Evolutionary conservation across 2,888 invertebrate genomes (phyloP).

Genomic region (Rhabditoides inermis): DNA sequence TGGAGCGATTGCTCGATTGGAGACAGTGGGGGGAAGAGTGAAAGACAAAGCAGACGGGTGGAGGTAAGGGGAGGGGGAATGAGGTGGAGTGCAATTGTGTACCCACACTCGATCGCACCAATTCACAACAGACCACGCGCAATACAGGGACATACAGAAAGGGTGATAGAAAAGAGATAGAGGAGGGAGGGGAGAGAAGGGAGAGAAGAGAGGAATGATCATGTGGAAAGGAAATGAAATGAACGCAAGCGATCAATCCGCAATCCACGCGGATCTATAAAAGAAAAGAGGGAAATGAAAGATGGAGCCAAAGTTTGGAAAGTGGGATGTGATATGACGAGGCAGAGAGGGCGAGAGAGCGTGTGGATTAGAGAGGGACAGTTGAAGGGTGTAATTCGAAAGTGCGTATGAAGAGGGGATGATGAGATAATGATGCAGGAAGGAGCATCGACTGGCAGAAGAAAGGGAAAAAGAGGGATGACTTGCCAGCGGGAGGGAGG

Average conservation of each 20-base stretch:
- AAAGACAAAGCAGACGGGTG: background rate
- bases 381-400: background rate
- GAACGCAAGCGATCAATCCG: too few relatives aligned
- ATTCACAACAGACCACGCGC: constrained; percentile 6
- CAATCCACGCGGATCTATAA: background rate
- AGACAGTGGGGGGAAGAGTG: background rate
- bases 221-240: constrained; percentile 2
- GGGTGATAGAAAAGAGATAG: constrained; percentile 8
- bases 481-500: too few relatives aligned
- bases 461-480: background rate
- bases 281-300: background rate
- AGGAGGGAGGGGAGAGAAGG: constrained; percentile 6
- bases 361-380: background rate
- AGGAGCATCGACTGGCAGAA: background rate
- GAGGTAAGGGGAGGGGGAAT: background rate
- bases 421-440: background rate
- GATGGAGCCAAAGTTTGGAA: background rate
- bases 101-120: too few relatives aligned
- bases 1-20: background rate
- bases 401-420: background rate
- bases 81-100: too few relatives aligned
- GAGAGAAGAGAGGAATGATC: constrained; percentile 6
- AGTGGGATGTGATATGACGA: background rate
- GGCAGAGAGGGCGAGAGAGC: background rate
- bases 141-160: constrained; percentile 4